A percentile compares a stretch with the other conserved stretches of the same genome.
These are phyloP conservation scores for Andrena praecox DNA, from an alignment of 2,888 invertebrate species.

Conservation along the genomic window DNA sequence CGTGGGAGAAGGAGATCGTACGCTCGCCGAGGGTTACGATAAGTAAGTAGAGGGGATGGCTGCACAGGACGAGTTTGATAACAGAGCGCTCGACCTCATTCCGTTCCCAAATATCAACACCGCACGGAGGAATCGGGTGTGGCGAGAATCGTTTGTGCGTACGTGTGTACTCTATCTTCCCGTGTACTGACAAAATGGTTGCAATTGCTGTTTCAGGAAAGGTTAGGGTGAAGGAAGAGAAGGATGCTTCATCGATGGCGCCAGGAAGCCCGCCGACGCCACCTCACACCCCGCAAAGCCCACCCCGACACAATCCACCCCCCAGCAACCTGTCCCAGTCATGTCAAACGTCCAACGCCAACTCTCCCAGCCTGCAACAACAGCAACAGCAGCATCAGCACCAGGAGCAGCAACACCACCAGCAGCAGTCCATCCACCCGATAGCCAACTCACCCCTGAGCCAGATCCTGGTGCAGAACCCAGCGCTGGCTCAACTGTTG, in stretches of 20 bases:
- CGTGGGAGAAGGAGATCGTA: slow-evolving; percentile 30
- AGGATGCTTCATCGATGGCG: slow-evolving; percentile 83
- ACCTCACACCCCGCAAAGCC: slow-evolving; percentile 83
- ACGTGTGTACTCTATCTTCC: too few species aligned
- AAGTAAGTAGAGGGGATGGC: not conserved
- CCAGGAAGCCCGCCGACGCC: slow-evolving; percentile 84
- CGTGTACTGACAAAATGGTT: not conserved
- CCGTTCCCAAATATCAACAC: too few species aligned
- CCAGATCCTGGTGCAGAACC: slow-evolving; percentile 82
- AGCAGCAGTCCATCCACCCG: slow-evolving; percentile 68
- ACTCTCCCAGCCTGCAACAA: slow-evolving; percentile 68
- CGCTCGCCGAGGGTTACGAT: not conserved
- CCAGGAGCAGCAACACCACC: slow-evolving; percentile 50
- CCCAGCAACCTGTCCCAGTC: slow-evolving; percentile 75
- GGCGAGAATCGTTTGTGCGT: too few species aligned
- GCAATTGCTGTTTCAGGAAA: slow-evolving; percentile 75
- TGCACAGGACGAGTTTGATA: too few species aligned
- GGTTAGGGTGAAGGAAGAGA: slow-evolving; percentile 81
- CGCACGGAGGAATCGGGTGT: too few species aligned
- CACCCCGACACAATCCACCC: slow-evolving; percentile 80
- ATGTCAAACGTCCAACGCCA: slow-evolving; percentile 78
- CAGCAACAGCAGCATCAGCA: slow-evolving; percentile 54
- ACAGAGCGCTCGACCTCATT: too few species aligned
- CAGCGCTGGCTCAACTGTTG: slow-evolving; percentile 81
- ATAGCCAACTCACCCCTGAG: slow-evolving; percentile 79